phyloP scores from a whole-genome alignment of 1,140 invertebrate species.

The Periplaneta americana region DNA sequence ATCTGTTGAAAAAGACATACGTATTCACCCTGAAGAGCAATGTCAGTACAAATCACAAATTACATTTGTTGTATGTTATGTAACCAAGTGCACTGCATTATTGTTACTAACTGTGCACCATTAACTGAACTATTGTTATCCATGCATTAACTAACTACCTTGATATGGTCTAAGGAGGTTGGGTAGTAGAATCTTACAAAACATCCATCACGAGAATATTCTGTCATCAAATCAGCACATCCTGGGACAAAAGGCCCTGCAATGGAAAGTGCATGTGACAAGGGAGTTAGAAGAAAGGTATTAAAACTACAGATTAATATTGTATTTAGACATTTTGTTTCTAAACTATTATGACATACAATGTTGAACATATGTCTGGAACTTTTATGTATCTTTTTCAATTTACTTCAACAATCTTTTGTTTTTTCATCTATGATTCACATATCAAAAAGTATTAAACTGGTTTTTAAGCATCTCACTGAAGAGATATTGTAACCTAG shows the following conservation, averaged over 20 bases:
- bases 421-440: too few species aligned
- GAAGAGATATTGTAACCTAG: too few species aligned
- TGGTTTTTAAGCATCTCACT: too few species aligned
- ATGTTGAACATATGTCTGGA: too few species aligned
- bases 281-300: background rate
- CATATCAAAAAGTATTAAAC: too few species aligned
- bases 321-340: too few species aligned
- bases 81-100: background rate
- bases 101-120: background rate
- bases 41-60: too few species aligned
- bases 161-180: slow-evolving; percentile 24
- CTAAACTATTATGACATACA: too few species aligned
- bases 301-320: background rate
- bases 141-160: slow-evolving; percentile 12
- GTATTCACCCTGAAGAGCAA: too few species aligned
- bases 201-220: slow-evolving; percentile 33
- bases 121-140: background rate
- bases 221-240: slow-evolving; percentile 40
- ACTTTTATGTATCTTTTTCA: too few species aligned
- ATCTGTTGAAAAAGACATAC: too few species aligned
- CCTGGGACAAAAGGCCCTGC: slow-evolving; percentile 39
- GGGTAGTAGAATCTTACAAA: slow-evolving; percentile 43
- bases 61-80: background rate
- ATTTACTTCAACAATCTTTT: too few species aligned
- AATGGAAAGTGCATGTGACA: slow-evolving; percentile 22